Conservation (phyloP, 2,797 vertebrate genomes). For the Sciurus vulgaris region DNA sequence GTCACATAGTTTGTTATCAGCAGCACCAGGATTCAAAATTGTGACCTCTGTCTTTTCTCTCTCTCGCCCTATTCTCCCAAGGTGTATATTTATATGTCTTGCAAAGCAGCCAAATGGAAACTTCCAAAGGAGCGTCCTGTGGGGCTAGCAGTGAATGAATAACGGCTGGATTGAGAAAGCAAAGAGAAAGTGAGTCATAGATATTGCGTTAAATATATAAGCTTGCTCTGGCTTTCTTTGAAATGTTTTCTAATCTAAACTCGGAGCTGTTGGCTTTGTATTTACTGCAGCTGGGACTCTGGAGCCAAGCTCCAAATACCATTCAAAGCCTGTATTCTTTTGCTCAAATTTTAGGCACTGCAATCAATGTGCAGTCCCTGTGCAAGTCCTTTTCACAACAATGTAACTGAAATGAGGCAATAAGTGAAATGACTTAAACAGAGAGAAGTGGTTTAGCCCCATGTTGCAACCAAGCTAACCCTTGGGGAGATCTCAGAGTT, state of each 20-base stretch:
- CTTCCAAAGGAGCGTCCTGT: slow-evolving; percentile 64
- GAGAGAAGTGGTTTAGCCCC: background rate
- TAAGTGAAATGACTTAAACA: slow-evolving; percentile 8
- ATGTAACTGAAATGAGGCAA: slow-evolving; percentile 20
- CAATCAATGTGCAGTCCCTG: background rate
- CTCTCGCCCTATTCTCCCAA: slow-evolving; percentile 7
- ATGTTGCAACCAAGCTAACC: background rate
- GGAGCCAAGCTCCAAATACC: background rate
- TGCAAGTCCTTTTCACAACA: background rate
- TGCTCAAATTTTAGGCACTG: background rate
- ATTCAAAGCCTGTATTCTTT: background rate
- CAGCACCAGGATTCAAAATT: slow-evolving; percentile 51
- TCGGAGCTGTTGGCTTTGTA: background rate
- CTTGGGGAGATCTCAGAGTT: background rate
- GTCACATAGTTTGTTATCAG: background rate
- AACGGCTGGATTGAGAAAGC: background rate
- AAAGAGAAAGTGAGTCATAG: slow-evolving; percentile 68
- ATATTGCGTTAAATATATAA: slow-evolving; percentile 15
- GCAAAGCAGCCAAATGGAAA: slow-evolving; percentile 60
- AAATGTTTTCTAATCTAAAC: slow-evolving; percentile 43
- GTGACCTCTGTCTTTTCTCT: slow-evolving; percentile 44
- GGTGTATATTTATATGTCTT: slow-evolving; percentile 60
- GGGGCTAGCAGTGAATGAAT: slow-evolving; percentile 24
- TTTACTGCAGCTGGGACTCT: slow-evolving; percentile 16
- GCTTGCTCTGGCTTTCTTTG: slow-evolving; percentile 54